Base-by-base conservation (phyloP, 2,113 vertebrate species). In the Salvelinus alpinus region DNA sequence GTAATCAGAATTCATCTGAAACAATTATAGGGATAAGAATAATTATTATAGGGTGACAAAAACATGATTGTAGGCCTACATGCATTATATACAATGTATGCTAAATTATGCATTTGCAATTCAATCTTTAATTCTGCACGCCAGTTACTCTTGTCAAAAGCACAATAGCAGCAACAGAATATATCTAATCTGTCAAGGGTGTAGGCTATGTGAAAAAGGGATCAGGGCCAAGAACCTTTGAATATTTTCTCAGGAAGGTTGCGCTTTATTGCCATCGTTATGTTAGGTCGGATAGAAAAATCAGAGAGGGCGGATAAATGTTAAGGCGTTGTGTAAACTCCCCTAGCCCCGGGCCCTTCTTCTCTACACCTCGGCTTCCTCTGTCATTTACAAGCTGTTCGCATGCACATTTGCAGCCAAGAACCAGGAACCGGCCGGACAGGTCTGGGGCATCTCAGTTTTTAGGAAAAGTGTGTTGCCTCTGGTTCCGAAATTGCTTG, bases 311-410 rank as follows among this genome's bases (percentile, higher is more conserved):
- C 2, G 88, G 73, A 91, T 92, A 90, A 92, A 90, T 89, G 77
- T 83, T 84, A 86, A 67, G 77, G 80, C 81, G 25, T 89, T 93
- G 88, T 94, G 90, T 94, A 94, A 94, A 93, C 92, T 94, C 87
- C 88, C 86, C 78, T 86, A 78, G 86, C 93, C 91, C 31, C 14
- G 70, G 91, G 93, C 91, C 18, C 62, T 88, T 64, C 75, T 72
- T 86, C 88, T 91, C 76, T 65, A 86, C 91, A 92, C 91, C 90
- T 92, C 78, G 64, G 81, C 89, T 92, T 94, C 92, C 92, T 90
- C 38, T 44, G 89, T 90, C 92, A 79, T 88, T 91, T 89, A 91
- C 91, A 90, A 89, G 88, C 79, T 83, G 78, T 83, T 92, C 57
- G 76, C 91, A 89, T 92, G 91, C 91, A 90, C 77, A 70, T 57